Conservation (phyloP, 2,797 vertebrate species). For the Enteromius mattozi region DNA sequence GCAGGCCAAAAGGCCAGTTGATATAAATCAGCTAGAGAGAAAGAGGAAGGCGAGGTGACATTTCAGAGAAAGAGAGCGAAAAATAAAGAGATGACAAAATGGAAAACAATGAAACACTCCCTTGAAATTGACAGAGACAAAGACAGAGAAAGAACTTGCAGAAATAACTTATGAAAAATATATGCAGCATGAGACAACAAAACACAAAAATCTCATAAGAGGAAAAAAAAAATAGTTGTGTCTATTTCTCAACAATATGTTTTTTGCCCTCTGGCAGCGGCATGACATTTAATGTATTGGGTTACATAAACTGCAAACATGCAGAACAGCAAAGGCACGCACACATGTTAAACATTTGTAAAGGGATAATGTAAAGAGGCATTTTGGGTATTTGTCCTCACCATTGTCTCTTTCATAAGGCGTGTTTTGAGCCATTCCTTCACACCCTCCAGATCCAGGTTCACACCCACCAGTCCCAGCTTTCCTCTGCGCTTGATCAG, state of each 20-base stretch:
- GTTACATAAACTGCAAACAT: not conserved
- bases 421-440: conserved; percentile 87
- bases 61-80: conserved; percentile 29
- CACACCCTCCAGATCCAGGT: conserved; percentile 89
- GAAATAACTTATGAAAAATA: not conserved
- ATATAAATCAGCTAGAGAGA: conserved; percentile 52
- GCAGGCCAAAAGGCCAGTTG: conserved; percentile 26
- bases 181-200: not conserved
- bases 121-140: conserved; percentile 7
- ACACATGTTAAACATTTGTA: not conserved
- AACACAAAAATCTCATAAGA: not conserved
- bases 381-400: conserved; percentile 73
- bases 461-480: conserved; percentile 91
- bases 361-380: not conserved
- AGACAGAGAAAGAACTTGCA: not conserved
- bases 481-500: conserved; percentile 96
- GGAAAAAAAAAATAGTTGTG: not conserved
- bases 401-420: conserved; percentile 86
- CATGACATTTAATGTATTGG: not conserved
- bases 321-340: not conserved
- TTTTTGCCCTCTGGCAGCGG: not conserved
- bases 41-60: conserved; percentile 43
- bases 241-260: not conserved
- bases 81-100: conserved; percentile 21
- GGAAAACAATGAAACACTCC: conserved; percentile 10